phyloP scores from a whole-genome alignment of 2,113 vertebrate species.

The Poecilia latipinna region DNA sequence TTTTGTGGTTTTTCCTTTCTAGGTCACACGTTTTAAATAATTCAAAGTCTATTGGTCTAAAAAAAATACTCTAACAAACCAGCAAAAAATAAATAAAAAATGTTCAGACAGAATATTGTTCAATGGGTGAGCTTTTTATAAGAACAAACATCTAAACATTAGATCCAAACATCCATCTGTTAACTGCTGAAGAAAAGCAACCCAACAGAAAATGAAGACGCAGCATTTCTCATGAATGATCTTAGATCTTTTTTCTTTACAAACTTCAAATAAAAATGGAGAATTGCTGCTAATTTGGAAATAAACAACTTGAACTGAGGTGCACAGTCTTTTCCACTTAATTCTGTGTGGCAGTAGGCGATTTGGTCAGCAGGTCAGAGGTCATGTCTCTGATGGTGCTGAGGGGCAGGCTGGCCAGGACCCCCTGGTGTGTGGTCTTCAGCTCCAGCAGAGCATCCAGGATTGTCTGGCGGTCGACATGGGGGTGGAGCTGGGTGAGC shows the following conservation, averaged over 20 bases:
- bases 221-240: too few relatives aligned
- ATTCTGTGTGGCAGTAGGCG: neutral
- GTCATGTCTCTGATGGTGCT: constrained; percentile 69
- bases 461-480: constrained; percentile 45
- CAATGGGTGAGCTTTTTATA: neutral
- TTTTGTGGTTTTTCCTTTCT: too few relatives aligned
- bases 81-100: too few relatives aligned
- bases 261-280: too few relatives aligned
- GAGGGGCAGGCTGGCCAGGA: constrained; percentile 66
- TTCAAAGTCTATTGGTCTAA: too few relatives aligned
- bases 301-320: neutral
- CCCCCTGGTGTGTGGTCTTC: constrained; percentile 40
- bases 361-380: constrained; percentile 63
- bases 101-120: neutral
- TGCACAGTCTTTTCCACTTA: constrained; percentile 3
- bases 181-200: too few relatives aligned
- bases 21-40: too few relatives aligned
- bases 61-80: too few relatives aligned
- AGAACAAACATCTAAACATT: too few relatives aligned
- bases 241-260: too few relatives aligned
- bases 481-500: constrained; percentile 62
- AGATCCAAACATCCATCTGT: too few relatives aligned
- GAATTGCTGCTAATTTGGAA: neutral
- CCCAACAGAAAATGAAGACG: too few relatives aligned
- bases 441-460: constrained; percentile 63